Conservation (phyloP, 2,888 invertebrate genomes). For the Orthonevra nobilis region DNA sequence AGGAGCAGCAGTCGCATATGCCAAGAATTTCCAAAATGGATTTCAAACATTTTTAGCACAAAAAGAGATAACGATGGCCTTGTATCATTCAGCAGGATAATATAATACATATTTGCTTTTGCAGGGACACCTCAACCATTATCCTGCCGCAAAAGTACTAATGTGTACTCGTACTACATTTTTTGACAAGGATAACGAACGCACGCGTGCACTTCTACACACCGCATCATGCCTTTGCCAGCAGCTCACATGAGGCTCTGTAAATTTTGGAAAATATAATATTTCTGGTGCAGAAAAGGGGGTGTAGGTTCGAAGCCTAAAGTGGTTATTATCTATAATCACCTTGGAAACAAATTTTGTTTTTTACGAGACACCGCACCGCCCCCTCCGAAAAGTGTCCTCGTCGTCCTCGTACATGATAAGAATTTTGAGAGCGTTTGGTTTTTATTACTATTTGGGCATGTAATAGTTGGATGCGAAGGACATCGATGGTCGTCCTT, state of each 20-base stretch:
- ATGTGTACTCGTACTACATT: constrained; percentile 1
- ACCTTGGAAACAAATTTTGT: constrained; percentile 64
- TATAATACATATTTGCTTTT: constrained; percentile 31
- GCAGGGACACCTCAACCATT: constrained; percentile 21
- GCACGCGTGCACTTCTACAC: constrained; percentile 24
- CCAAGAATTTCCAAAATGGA: constrained; percentile 29
- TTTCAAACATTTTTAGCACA: constrained; percentile 59
- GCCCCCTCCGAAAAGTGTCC: constrained; percentile 52
- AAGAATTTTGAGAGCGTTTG: constrained; percentile 62
- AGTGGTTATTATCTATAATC: constrained; percentile 69
- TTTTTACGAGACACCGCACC: constrained; percentile 63
- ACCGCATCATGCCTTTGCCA: constrained; percentile 20
- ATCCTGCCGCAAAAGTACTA: not conserved
- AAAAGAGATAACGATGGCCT: constrained; percentile 51
- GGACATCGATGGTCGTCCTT: constrained; percentile 12
- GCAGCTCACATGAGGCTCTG: too few relatives aligned
- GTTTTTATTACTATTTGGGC: constrained; percentile 56
- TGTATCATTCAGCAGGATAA: constrained; percentile 32
- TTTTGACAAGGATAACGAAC: constrained; percentile 23
- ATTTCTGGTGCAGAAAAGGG: not conserved
- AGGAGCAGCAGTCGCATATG: not conserved
- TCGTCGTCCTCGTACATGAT: constrained; percentile 50
- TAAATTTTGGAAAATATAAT: constrained; percentile 27
- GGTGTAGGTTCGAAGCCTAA: constrained; percentile 16
- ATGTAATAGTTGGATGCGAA: constrained; percentile 29